Percentiles rank a stretch among this genome's conserved stretches.
Conservation (phyloP, 2,797 vertebrate genomes). For the Otus scops region DNA sequence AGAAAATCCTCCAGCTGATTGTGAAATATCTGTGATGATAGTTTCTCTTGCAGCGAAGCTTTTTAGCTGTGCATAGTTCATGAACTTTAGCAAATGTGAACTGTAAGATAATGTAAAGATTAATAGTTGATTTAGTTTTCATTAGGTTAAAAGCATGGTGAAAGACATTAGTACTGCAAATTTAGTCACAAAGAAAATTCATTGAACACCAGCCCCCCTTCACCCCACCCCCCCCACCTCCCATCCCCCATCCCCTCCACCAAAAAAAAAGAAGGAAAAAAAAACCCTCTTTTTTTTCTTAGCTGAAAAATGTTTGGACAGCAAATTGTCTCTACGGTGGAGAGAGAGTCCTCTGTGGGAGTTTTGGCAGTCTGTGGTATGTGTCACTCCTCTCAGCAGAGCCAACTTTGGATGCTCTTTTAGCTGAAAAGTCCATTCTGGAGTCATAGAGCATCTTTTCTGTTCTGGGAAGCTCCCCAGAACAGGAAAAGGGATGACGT, state of each 20-base stretch:
- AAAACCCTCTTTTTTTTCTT: not conserved
- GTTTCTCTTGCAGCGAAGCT: not conserved
- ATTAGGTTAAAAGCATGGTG: not conserved
- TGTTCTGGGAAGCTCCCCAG: not conserved
- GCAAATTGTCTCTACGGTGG: not conserved
- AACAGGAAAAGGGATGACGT: not conserved
- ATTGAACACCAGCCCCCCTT: not conserved
- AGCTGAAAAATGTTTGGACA: not conserved
- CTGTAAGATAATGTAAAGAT: not conserved
- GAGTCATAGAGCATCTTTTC: not conserved
- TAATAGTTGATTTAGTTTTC: not conserved
- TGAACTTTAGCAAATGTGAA: not conserved
- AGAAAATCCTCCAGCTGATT: not conserved
- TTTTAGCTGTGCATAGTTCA: not conserved
- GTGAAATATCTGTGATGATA: constrained; percentile 10
- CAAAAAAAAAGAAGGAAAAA: too few relatives aligned
- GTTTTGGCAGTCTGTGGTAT: constrained; percentile 17
- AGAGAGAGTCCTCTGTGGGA: not conserved
- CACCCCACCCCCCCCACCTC: too few relatives aligned
- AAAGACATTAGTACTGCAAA: not conserved
- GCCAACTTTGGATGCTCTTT: constrained; percentile 18
- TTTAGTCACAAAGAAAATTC: not conserved
- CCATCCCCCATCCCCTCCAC: accelerated
- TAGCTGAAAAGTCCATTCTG: constrained; percentile 6
- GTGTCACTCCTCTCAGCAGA: not conserved